phyloP scores from a whole-genome alignment of 23 tunicate species.

The Phallusia fumigata region DNA sequence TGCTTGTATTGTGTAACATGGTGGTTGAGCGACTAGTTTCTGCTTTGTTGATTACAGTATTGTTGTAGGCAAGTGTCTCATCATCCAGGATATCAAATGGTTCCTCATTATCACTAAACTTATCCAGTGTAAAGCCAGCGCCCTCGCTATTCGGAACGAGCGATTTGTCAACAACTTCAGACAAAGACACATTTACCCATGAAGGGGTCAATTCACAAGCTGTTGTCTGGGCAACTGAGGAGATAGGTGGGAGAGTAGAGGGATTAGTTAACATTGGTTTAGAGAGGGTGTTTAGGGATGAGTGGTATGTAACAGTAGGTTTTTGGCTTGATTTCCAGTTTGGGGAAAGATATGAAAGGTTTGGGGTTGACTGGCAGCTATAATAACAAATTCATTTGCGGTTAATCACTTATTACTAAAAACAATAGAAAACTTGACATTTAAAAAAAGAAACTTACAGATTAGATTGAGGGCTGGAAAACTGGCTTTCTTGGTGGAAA shows the following conservation, averaged over 20 bases:
- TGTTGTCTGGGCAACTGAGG: background rate
- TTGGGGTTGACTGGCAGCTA: slow-evolving; percentile 3
- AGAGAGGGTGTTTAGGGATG: too few species aligned
- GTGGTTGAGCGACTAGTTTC: background rate
- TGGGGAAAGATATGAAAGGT: background rate
- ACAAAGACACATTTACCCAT: slow-evolving; percentile 28
- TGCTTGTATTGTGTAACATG: background rate
- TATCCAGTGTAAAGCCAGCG: background rate
- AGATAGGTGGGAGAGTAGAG: background rate
- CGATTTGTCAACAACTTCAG: slow-evolving; percentile 10
- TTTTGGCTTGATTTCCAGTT: background rate
- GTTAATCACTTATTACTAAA: background rate
- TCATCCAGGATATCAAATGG: slow-evolving; percentile 7
- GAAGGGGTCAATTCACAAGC: slow-evolving; percentile 17
- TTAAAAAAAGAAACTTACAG: too few species aligned
- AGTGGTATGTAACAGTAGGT: too few species aligned
- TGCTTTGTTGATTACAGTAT: background rate
- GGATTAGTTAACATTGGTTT: background rate
- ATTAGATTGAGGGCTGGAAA: background rate
- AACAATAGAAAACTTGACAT: too few species aligned
- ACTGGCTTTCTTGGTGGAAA: background rate
- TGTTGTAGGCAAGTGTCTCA: background rate
- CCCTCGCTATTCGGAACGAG: background rate
- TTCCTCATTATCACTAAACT: slow-evolving; percentile 10
- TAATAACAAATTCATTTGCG: background rate